phyloP scores from a whole-genome alignment of 2,888 invertebrate species.

The Drepana falcataria region DNA sequence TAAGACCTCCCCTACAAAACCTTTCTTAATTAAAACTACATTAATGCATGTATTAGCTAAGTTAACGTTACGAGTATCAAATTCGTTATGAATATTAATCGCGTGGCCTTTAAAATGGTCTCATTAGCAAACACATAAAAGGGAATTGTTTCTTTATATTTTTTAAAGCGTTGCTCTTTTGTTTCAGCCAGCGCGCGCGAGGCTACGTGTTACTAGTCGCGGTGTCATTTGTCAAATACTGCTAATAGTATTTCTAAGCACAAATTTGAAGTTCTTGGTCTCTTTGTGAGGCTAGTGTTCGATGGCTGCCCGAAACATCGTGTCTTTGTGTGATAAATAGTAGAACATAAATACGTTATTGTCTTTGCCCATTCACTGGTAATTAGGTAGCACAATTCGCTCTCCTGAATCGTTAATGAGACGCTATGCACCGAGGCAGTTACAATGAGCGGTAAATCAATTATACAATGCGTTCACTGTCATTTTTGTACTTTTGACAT shows the following conservation, averaged over 20 bases:
- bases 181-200: slow-evolving; percentile 50
- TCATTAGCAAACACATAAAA: slow-evolving; percentile 62
- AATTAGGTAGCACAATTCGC: slow-evolving; percentile 78
- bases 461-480: slow-evolving; percentile 49
- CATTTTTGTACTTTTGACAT: slow-evolving; percentile 42
- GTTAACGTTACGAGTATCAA: not conserved
- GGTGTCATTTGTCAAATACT: slow-evolving; percentile 51
- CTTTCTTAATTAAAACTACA: not conserved
- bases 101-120: slow-evolving; percentile 20
- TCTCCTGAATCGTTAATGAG: slow-evolving; percentile 73
- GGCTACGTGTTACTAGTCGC: slow-evolving; percentile 50
- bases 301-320: slow-evolving; percentile 61
- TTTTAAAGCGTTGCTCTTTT: slow-evolving; percentile 48
- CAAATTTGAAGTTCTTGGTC: slow-evolving; percentile 57
- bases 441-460: slow-evolving; percentile 69
- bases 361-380: slow-evolving; percentile 67
- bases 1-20: not conserved
- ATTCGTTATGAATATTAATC: slow-evolving; percentile 36
- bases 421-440: slow-evolving; percentile 42
- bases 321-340: slow-evolving; percentile 72
- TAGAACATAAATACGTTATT: slow-evolving; percentile 75
- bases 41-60: not conserved
- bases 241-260: slow-evolving; percentile 63
- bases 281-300: slow-evolving; percentile 48
- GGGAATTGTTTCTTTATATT: slow-evolving; percentile 68